These are phyloP conservation scores for Lasioglossum albipes DNA, from an alignment of 1,140 invertebrate species.

Conservation along the genomic window DNA sequence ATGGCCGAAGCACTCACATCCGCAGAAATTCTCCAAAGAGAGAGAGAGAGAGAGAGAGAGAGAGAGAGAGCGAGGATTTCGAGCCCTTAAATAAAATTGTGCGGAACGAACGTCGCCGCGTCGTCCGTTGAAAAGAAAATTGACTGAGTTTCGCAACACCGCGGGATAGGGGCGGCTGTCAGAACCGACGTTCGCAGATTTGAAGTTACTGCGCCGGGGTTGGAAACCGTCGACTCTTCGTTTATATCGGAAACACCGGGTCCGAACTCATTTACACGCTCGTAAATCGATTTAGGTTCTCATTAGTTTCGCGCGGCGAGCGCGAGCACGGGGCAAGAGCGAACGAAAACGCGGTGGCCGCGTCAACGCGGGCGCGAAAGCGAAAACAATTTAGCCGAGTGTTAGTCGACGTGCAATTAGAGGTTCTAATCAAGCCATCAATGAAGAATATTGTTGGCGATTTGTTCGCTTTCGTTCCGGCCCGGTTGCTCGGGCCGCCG, in stretches of 20 bases:
- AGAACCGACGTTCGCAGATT: background rate
- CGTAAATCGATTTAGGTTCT: conserved; percentile 51
- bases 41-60: no score
- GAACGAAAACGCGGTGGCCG: background rate
- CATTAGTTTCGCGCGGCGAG: conserved; percentile 42
- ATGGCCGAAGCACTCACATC: no score
- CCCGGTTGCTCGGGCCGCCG: background rate
- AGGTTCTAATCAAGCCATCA: conserved; percentile 56
- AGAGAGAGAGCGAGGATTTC: no score
- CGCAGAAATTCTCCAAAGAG: no score
- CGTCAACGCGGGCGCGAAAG: conserved; percentile 8
- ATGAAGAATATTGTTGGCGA: conserved; percentile 51
- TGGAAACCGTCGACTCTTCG: conserved; percentile 7
- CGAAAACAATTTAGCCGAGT: conserved; percentile 48
- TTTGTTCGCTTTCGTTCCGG: conserved; percentile 22
- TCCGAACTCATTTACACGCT: conserved; percentile 23
- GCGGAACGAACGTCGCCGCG: background rate
- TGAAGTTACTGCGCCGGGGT: background rate
- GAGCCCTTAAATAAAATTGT: background rate
- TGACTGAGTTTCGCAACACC: background rate
- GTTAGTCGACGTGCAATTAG: conserved; percentile 53
- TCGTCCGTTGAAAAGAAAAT: background rate
- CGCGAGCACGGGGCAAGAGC: background rate
- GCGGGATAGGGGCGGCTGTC: background rate
- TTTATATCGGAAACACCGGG: conserved; percentile 11